Conservation (phyloP, 2,113 vertebrate species). For the Prionailurus viverrinus region DNA sequence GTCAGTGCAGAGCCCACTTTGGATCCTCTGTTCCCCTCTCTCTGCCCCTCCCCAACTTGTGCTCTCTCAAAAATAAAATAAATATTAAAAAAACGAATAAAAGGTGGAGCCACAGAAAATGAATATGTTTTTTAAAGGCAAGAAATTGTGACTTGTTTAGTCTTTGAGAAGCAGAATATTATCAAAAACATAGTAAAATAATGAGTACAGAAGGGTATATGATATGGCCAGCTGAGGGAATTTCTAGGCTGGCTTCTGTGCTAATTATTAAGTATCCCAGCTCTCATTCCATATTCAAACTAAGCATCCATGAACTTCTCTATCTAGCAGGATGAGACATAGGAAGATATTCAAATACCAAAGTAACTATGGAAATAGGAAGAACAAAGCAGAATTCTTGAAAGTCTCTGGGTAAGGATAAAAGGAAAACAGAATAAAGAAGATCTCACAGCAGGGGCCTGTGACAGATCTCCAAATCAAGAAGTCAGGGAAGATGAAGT, state of each 20-base stretch:
- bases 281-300: conserved; percentile 78
- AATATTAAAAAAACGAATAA: conserved; percentile 68
- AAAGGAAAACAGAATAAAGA: conserved; percentile 80
- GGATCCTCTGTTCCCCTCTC: too few relatives aligned
- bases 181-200: conserved; percentile 68
- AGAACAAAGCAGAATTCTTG: conserved; percentile 79
- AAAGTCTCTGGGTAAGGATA: conserved; percentile 80
- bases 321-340: conserved; percentile 48
- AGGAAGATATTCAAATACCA: conserved; percentile 75
- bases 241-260: conserved; percentile 65
- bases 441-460: conserved; percentile 70
- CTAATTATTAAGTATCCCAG: conserved; percentile 75
- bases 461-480: conserved; percentile 79
- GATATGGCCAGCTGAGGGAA: conserved; percentile 62
- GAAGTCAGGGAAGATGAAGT: conserved; percentile 78
- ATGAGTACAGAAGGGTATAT: conserved; percentile 72
- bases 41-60: too few relatives aligned
- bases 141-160: conserved; percentile 67
- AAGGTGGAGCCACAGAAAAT: conserved; percentile 28
- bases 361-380: conserved; percentile 78
- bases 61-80: too few relatives aligned
- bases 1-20: too few relatives aligned
- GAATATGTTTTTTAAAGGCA: conserved; percentile 62
- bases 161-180: conserved; percentile 72
- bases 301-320: conserved; percentile 71